Percentiles rank a stretch among this genome's conserved stretches.
Conservation (phyloP, 2,888 invertebrate genomes). For the Seira sanloemensis region DNA sequence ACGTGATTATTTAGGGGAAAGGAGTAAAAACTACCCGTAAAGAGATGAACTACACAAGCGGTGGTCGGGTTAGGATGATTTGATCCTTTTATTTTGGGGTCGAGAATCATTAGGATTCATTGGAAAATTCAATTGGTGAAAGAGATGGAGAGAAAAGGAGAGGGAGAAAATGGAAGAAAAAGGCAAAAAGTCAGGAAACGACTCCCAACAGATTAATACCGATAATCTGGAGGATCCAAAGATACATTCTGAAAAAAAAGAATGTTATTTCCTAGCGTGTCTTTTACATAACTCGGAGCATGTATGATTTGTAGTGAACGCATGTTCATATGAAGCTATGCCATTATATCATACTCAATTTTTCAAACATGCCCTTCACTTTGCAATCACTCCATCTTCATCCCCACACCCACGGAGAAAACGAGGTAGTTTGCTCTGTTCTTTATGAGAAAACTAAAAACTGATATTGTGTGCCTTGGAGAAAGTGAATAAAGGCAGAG, state of each 20-base stretch:
- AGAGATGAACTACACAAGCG: constrained; percentile 53
- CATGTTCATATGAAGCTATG: constrained; percentile 32
- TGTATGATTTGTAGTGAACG: constrained; percentile 28
- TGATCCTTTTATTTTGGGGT: constrained; percentile 74
- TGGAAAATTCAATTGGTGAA: constrained; percentile 73
- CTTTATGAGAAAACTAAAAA: not conserved
- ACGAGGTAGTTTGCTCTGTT: constrained; percentile 10
- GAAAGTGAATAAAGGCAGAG: not conserved
- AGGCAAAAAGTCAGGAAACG: constrained; percentile 72
- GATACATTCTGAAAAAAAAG: constrained; percentile 24
- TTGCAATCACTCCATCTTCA: not conserved
- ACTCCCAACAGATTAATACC: constrained; percentile 73
- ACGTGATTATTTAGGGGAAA: constrained; percentile 64
- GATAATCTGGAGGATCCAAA: constrained; percentile 70
- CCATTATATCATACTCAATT: constrained; percentile 41
- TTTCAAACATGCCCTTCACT: constrained; percentile 19
- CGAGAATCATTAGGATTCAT: constrained; percentile 74
- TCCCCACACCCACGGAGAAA: not conserved
- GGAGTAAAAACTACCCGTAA: constrained; percentile 45
- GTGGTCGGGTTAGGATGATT: constrained; percentile 73
- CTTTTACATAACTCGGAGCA: constrained; percentile 12
- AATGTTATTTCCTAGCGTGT: constrained; percentile 7
- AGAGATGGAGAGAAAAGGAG: constrained; percentile 62
- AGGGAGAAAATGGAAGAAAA: constrained; percentile 59
- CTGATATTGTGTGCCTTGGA: not conserved